Evolutionary conservation across 2,797 vertebrate genomes (phyloP).

Genomic region (Liasis olivaceus): DNA sequence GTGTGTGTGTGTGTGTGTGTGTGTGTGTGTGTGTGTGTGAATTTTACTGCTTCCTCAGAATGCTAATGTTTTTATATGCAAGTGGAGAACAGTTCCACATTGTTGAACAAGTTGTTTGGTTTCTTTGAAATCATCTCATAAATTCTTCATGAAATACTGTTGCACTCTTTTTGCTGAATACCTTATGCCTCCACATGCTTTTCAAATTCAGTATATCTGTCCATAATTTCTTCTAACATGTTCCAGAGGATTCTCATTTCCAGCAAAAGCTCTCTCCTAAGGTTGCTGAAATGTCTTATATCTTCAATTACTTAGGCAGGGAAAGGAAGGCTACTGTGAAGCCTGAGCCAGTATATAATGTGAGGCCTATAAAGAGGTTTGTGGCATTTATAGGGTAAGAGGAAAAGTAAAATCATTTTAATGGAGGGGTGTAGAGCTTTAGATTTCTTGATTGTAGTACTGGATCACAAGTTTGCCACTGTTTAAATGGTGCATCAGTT

Average conservation of each 20-base stretch:
- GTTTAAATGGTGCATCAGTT: too few relatives aligned
- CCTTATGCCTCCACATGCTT: neutral
- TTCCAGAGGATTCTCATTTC: neutral
- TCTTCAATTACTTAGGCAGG: too few relatives aligned
- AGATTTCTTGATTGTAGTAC: too few relatives aligned
- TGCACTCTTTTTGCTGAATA: conserved; percentile 26
- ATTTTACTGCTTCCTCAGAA: neutral
- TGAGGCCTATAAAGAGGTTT: too few relatives aligned
- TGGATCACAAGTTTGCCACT: too few relatives aligned
- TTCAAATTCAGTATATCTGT: neutral
- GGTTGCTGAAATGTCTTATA: too few relatives aligned
- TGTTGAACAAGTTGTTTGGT: neutral
- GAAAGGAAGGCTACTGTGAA: too few relatives aligned
- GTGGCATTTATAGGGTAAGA: too few relatives aligned
- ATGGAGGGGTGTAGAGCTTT: too few relatives aligned
- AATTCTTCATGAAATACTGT: neutral
- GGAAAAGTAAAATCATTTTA: too few relatives aligned
- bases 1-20: neutral
- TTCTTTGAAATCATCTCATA: conserved; percentile 27
- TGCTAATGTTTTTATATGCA: neutral
- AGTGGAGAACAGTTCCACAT: neutral
- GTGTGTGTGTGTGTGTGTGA: neutral
- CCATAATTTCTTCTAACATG: neutral
- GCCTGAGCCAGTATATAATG: too few relatives aligned
- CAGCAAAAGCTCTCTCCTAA: neutral